Percentiles rank a stretch among this genome's conserved stretches.
phyloP scores from a whole-genome alignment of 2,797 vertebrate genomes.

The Crocidura indochinensis region DNA sequence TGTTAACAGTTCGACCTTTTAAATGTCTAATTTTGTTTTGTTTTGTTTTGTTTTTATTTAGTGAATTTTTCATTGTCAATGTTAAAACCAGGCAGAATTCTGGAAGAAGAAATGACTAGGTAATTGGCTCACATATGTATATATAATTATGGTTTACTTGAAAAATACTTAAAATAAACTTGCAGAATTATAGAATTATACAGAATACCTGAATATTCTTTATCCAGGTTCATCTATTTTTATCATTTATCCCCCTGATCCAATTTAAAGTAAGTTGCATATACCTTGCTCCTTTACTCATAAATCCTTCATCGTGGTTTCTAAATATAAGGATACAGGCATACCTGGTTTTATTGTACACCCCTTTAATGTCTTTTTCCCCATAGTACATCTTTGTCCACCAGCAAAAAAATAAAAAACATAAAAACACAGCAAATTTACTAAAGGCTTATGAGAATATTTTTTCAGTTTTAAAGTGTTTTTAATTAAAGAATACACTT shows the following conservation, averaged over 20 bases:
- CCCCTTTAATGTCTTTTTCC: not conserved
- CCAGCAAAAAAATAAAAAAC: not conserved
- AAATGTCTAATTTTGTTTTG: slow-evolving; percentile 55
- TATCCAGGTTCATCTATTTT: not conserved
- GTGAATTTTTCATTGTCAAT: slow-evolving; percentile 81
- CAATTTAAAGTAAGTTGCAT: slow-evolving; percentile 28
- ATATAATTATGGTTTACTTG: not conserved
- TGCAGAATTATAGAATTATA: not conserved
- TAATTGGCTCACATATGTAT: slow-evolving; percentile 79
- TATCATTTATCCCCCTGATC: not conserved
- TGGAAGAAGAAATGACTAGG: slow-evolving; percentile 91
- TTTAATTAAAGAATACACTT: not conserved
- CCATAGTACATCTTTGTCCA: too few species aligned
- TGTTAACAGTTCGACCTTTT: slow-evolving; percentile 58
- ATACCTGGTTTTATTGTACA: not conserved
- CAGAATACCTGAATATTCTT: not conserved
- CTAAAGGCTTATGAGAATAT: not conserved
- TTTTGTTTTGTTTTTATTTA: slow-evolving; percentile 29
- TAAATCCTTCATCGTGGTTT: not conserved
- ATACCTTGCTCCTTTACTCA: not conserved
- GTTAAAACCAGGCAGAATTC: not conserved
- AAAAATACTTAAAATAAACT: slow-evolving; percentile 51
- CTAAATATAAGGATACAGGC: not conserved
- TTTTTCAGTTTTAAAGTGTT: not conserved
- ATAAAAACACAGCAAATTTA: not conserved